A percentile compares a stretch with the other conserved stretches of the same genome.
phyloP scores from a whole-genome alignment of 2,888 invertebrate species.

The Corbicula japonica region DNA sequence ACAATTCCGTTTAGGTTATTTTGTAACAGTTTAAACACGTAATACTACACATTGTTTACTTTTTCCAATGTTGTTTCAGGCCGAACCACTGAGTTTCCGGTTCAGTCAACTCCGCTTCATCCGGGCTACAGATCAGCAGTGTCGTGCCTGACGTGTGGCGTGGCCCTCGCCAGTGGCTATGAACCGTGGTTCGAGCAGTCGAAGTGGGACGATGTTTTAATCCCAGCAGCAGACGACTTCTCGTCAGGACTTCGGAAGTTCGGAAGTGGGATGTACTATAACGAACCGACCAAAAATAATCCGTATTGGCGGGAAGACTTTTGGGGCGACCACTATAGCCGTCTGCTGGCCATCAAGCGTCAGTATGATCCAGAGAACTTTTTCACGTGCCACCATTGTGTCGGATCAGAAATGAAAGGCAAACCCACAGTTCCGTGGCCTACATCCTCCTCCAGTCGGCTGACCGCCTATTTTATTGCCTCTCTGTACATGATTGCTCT shows the following conservation, averaged over 20 bases:
- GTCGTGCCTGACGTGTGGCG: conserved; percentile 37
- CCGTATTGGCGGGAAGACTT: conserved; percentile 72
- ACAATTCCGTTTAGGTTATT: background rate
- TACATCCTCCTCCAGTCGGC: no score
- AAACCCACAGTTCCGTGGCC: background rate
- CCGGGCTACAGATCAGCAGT: conserved; percentile 61
- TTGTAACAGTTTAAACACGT: background rate
- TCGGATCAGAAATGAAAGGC: conserved; percentile 65
- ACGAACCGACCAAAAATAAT: conserved; percentile 70
- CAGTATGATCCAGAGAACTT: conserved; percentile 72
- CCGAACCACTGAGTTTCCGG: conserved; percentile 29
- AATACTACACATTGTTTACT: background rate
- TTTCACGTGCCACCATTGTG: conserved; percentile 76
- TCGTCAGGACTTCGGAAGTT: conserved; percentile 28
- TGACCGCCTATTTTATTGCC: no score
- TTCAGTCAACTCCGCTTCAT: conserved; percentile 47
- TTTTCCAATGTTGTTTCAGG: conserved; percentile 28
- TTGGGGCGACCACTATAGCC: conserved; percentile 73
- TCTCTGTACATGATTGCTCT: no score
- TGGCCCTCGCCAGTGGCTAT: background rate
- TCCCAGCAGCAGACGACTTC: conserved; percentile 5
- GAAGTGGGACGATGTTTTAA: background rate
- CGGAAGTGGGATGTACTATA: conserved; percentile 71
- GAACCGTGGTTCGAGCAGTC: background rate
- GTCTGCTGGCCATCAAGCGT: conserved; percentile 70